These are phyloP conservation scores for Aporophyla nigra DNA, from an alignment of 2,888 invertebrate genomes.

Conservation along the genomic window DNA sequence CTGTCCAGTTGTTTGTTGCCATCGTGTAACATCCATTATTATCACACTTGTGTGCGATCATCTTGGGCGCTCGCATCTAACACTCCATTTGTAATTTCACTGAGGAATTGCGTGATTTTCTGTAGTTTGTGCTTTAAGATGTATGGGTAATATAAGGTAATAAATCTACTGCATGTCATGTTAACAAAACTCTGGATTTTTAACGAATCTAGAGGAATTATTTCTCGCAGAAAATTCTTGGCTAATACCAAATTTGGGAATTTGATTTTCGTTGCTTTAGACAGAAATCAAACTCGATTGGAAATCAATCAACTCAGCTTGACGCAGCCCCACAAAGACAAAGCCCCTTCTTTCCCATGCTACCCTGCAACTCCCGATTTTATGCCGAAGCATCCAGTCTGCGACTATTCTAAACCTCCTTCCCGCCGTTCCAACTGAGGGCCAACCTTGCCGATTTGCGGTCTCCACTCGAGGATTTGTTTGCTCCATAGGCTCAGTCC, in stretches of 20 bases:
- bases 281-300: not conserved
- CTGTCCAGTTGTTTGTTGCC: constrained; percentile 51
- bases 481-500: not conserved
- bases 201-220: not conserved
- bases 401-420: not conserved
- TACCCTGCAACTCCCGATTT: not conserved
- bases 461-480: not conserved
- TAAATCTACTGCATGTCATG: not conserved
- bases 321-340: too few relatives aligned
- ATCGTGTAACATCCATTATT: constrained; percentile 44
- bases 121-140: constrained; percentile 16
- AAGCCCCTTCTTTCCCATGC: not conserved
- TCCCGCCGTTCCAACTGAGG: not conserved
- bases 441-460: not conserved
- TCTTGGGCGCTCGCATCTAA: constrained; percentile 23
- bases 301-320: not conserved
- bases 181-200: constrained; percentile 13
- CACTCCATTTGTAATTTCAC: constrained; percentile 22
- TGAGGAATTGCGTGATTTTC: constrained; percentile 19
- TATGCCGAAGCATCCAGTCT: too few relatives aligned
- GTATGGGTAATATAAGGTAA: constrained; percentile 4
- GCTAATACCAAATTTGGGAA: not conserved
- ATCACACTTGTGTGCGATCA: constrained; percentile 50
- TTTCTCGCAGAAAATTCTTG: not conserved
- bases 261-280: not conserved